Base-by-base conservation (phyloP, 2,797 vertebrate genomes). In the Sebastolobus altivelis region DNA sequence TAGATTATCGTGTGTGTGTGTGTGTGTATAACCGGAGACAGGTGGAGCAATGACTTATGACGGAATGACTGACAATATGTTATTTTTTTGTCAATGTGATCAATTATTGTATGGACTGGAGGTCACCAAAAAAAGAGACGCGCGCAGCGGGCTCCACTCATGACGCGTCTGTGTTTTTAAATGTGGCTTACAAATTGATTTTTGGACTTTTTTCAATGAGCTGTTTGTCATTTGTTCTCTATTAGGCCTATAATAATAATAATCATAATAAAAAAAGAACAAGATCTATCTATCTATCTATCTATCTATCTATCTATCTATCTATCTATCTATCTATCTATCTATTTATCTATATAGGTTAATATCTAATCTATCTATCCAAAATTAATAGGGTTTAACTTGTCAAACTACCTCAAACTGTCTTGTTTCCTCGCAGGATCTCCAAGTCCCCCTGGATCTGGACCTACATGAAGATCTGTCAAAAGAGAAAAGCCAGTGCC, bases 401-500 rank as follows among this genome's bases (percentile, higher is more conserved):
- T 87, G 58, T 65, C 49, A 80, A 52, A 80, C 60, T 60, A 40
- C 38, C 49, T 77, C 6, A 67, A 49, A 38, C 54, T 22, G 58
- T 69, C 25, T 37, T 9, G 3, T 69, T 68, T 87, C 31, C 29
- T 16, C 3, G 16, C 29, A 77, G 35, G 33, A 37, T 77, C 20
- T 72, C 37, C 13, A 27, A 2, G 37, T 78, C 18, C 55, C 20
- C 20, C 40, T 43, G 40, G 40, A 43, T 43, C 46, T 54, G 31
- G 20, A 18, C 10, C 56, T 18, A 16, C 37, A 65, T 40, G 65
- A 72, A 46, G 56, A 70, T 52, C 59, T 69, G 65, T 81, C 69
- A 93, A 91, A 94, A 94, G 88, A 93, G 87, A 93, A 87, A 90
- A 85, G 86, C 84, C 88, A 93, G 90, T 91, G 93, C 94, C 92